Percentiles rank a stretch among this genome's conserved stretches.
These are phyloP conservation scores for Oreotrochilus melanogaster DNA, from an alignment of 2,113 vertebrate species.

Conservation along the genomic window DNA sequence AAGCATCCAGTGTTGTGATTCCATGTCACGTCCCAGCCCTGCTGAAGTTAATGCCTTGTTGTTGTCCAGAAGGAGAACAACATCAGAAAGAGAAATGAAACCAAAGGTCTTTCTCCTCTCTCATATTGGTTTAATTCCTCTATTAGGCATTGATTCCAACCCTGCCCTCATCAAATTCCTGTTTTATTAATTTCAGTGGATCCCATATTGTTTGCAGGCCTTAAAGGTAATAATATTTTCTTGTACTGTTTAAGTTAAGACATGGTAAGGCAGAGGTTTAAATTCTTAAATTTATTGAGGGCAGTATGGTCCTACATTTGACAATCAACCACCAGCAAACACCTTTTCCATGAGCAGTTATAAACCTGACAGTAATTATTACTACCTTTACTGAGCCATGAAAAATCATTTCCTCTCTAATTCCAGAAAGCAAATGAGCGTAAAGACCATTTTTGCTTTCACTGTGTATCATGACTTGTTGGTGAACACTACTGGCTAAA, in stretches of 20 bases:
- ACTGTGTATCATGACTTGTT: neutral
- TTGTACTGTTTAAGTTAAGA: neutral
- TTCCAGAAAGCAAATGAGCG: conserved; percentile 30
- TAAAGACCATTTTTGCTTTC: conserved; percentile 27
- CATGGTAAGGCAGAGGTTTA: neutral
- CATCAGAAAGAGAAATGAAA: neutral
- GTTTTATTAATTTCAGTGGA: neutral
- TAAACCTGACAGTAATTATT: conserved; percentile 50
- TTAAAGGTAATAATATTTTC: neutral
- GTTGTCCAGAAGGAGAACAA: neutral
- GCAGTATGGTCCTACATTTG: neutral
- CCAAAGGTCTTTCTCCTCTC: neutral
- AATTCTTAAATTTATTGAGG: neutral
- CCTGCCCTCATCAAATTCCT: neutral
- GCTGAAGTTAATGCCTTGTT: neutral
- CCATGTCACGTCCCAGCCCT: neutral
- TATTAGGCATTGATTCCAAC: neutral
- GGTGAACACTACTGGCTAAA: neutral
- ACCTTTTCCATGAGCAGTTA: neutral
- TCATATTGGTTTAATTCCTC: neutral
- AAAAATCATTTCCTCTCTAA: conserved; percentile 62
- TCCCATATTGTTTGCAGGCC: neutral
- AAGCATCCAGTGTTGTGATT: neutral
- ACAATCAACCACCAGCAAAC: neutral
- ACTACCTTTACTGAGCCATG: conserved; percentile 52